Base-by-base conservation (phyloP, 2,797 vertebrate species). In the Syngnathus rostellatus region DNA sequence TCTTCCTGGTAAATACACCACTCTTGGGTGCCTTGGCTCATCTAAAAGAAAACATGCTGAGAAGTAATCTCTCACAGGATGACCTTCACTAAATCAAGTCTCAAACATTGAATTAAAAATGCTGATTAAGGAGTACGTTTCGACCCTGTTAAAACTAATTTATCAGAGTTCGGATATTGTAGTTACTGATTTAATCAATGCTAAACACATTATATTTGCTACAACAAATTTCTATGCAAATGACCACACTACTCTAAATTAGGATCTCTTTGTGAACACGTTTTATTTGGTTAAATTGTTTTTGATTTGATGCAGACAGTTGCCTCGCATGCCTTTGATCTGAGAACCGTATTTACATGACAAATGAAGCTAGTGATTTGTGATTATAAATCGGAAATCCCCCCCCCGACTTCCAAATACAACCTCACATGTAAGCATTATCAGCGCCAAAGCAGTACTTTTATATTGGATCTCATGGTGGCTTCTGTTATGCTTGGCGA, bases 51-150 rank as follows among this genome's bases (percentile, higher is more conserved):
- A 85, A 81, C 72, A 80, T 78, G 63, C 69, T 68, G 73, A 73
- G 77, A 76, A 76, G 70, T 75, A 80, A 87, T 80, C 76, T 81
- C 77, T 85, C 67, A 84, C 62, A 83, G 83, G 77, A 81, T 82
- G 83, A 83, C 84, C 82, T 85, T 84, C 79, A 78, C 82, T 88
- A 84, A 88, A 87, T 88, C 78, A 85, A 84, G 83, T 83, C 77
- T 82, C 85, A 81, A 89, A 79, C 81, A 78, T 77, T 83, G 86
- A 85, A 90, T 89, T 88, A 81, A 85, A 87, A 79, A 69, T 66
- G 76, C 70, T 81, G 80, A 84, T 85, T 82, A 77, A 75, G 65
- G 64, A 54, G 51, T 73, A 60, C 55, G 72, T 21, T 53, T n/a
- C 23, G 48, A 40, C 37, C 51, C n/a, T 51, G 31, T 50, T 40